Evolutionary conservation across 1,140 invertebrate genomes (phyloP).

Genomic region (Drosophila cardini): DNA sequence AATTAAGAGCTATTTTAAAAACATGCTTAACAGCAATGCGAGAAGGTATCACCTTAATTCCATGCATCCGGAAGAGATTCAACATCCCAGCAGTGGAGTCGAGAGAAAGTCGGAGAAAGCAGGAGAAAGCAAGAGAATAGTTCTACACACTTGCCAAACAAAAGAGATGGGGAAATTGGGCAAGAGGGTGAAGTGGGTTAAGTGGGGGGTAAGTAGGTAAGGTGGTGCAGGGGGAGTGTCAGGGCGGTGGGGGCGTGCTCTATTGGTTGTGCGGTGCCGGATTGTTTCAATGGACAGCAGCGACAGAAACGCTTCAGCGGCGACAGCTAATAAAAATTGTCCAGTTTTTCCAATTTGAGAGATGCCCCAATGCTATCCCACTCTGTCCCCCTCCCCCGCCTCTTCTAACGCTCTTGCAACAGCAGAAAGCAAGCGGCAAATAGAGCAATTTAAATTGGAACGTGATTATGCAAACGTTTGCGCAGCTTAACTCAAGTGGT

Average conservation of each 20-base stretch:
- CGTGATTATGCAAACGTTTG: constrained; percentile 82
- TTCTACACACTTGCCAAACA: constrained; percentile 61
- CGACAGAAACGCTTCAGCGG: constrained; percentile 43
- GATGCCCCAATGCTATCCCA: constrained; percentile 28
- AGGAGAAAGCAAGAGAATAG: constrained; percentile 12
- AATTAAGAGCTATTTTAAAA: constrained; percentile 23
- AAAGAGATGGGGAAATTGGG: neutral
- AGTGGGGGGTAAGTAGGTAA: neutral
- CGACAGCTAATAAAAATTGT: constrained; percentile 74
- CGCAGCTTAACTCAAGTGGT: constrained; percentile 81
- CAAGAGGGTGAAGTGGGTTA: too few relatives aligned
- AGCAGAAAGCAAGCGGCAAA: constrained; percentile 53
- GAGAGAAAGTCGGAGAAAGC: constrained; percentile 1
- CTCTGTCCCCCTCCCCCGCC: neutral
- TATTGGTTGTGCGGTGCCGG: constrained; percentile 6
- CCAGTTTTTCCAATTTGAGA: constrained; percentile 71
- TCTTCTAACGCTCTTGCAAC: neutral
- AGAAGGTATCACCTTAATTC: constrained; percentile 33
- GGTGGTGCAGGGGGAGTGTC: neutral
- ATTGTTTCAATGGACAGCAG: constrained; percentile 35
- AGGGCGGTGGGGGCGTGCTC: neutral
- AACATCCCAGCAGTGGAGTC: neutral
- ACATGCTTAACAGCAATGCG: constrained; percentile 22
- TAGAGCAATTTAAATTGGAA: constrained; percentile 83
- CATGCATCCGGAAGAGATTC: constrained; percentile 10